Evolutionary conservation across 2,797 vertebrate genomes (phyloP), one percentile per base, ranked within the genome.

Genomic region (Xenopus petersii): DNA sequence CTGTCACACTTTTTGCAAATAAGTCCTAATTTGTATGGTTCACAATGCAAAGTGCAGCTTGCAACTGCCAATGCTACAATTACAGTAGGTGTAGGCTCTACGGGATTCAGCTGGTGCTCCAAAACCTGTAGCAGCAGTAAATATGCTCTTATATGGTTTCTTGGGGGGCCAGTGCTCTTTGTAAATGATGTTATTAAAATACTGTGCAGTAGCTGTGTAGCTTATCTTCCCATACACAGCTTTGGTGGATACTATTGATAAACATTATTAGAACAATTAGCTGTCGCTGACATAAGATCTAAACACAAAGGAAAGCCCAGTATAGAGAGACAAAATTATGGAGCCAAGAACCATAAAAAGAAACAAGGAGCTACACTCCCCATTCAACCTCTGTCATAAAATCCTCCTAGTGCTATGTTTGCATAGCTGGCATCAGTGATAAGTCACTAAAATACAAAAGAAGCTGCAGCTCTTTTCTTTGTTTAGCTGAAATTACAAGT

Each of bases 191-290:
- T 42, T 1, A 42, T 42, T 6, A 42, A 42, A 42, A 93, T 92
- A 91, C 83, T 83, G 84, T 92, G 90, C 91, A 90, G 87, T 88
- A 88, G 87, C 89, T 87, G 85, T 86, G 89, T 88, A 91, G 91
- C 90, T 93, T 93, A 93, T 93, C 92, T 91, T 82, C 87, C 89
- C 89, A 88, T 87, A 91, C 92, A 91, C 92, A 93, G 91, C 89
- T 92, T 91, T 89, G 82, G 90, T 93, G 92, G 88, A 90, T 91
- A 89, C 82, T 83, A 86, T 90, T 88, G 90, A 92, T 93, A 93
- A 93, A 92, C 91, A 92, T 92, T 92, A 92, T 90, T 92, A 88
- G 90, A 92, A 92, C 90, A 92, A 93, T 93, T 93, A 93, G 91
- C 89, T 88, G 83, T 85, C 82, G 86, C 88, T 92, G 89, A 92